These are phyloP conservation scores for Aeoliscus strigatus DNA, from an alignment of 2,797 vertebrate species.

Conservation along the genomic window DNA sequence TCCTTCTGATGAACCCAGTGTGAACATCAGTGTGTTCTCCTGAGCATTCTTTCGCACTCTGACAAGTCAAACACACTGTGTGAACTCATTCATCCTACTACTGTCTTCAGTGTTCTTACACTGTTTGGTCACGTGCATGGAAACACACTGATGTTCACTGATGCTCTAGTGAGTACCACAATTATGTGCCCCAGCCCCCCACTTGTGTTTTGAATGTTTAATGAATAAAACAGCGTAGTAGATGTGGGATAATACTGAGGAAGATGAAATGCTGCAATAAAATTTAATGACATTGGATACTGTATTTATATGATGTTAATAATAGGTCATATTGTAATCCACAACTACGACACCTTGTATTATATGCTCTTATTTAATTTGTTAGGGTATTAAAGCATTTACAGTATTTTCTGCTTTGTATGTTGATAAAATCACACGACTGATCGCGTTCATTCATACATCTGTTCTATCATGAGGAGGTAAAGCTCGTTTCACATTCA, in stretches of 20 bases:
- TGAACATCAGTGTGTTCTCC: conserved; percentile 33
- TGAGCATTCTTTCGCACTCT: no score
- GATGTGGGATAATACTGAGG: conserved; percentile 32
- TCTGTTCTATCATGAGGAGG: no score
- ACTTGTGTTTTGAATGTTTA: conserved; percentile 19
- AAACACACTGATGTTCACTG: conserved; percentile 29
- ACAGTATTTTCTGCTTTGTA: conserved; percentile 50
- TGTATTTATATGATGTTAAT: conserved; percentile 82
- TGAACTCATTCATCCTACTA: conserved; percentile 9
- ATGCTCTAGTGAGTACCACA: conserved; percentile 4
- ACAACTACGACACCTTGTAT: conserved; percentile 71
- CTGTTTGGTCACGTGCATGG: conserved; percentile 21
- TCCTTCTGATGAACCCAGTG: conserved; percentile 5
- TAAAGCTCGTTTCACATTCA: no score
- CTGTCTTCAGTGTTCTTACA: conserved; percentile 1
- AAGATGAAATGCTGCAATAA: conserved; percentile 56
- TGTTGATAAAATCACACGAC: no score
- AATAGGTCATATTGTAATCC: conserved; percentile 79
- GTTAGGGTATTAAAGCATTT: conserved; percentile 79
- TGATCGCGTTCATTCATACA: no score
- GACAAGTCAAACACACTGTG: neutral
- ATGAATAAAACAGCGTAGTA: conserved; percentile 24
- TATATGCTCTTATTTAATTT: conserved; percentile 82
- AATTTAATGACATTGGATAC: conserved; percentile 62
- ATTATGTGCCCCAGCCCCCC: conserved; percentile 18